Evolutionary conservation across 2,113 vertebrate genomes (phyloP), one percentile per base, ranked within the genome.

Genomic region (Etheostoma cragini): DNA sequence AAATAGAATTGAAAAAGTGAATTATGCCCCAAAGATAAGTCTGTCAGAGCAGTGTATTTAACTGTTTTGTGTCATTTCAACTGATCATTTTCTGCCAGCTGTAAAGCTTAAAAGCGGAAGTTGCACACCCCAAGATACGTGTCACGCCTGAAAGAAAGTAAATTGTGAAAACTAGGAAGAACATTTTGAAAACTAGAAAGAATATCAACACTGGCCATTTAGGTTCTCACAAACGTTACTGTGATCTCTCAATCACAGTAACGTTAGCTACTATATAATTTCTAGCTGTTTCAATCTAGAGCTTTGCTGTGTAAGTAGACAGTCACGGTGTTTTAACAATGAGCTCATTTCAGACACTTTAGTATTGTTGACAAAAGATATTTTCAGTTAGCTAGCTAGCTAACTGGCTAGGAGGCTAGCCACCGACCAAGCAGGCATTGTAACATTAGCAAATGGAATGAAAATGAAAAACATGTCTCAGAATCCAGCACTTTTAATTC

Each of bases 351-450:
- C n/a, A 46, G n/a, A 63, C 15, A 21, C 46, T 75, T 62, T 13
- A 15, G 6, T 61, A n/a, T 33, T 91, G 80, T 86, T 88, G 66
- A 82, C 66, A 88, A 79, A 89, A 26, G 38, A 73, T 26, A 33
- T 65, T 33, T 74, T 50, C 24, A 64, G 76, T 60, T 84, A 83
- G 79, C 77, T 26, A 83, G 79, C 77, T 26, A 83, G 57, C 82
- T 30, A 83, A 77, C 77, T 26, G 24, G 61, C 26, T 90, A 83
- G 57, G 78, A 38, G 53, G 73, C 72, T 84, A 92, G 86, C 90
- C 83, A 86, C 79, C 85, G 78, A 86, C 66, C 47, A 64, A 88
- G 19, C 47, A 71, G 74, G 6, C 52, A 62, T 11, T 68, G 61
- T 58, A 69, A 49, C 56, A 63, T 42, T 45, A 71, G 50, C 24